These are phyloP conservation scores for Reticulitermes speratus DNA, from an alignment of 1,140 invertebrate genomes.

Conservation along the genomic window DNA sequence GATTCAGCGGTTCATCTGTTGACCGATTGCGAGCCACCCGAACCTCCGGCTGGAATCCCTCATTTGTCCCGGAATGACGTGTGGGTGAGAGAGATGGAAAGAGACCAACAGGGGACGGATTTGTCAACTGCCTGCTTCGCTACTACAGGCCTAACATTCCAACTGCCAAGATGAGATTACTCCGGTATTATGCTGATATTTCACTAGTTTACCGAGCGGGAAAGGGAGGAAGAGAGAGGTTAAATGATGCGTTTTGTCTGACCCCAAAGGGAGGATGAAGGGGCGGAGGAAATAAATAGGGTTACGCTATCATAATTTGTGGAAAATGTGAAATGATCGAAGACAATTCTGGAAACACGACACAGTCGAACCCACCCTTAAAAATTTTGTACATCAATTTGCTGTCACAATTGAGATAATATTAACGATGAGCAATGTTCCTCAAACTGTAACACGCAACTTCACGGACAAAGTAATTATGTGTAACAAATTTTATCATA, in stretches of 20 bases:
- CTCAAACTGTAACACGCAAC: not conserved
- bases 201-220: slow-evolving; percentile 13
- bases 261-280: not conserved
- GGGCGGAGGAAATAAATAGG: not conserved
- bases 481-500: too few relatives aligned
- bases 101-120: slow-evolving; percentile 11
- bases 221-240: not conserved
- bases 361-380: not conserved
- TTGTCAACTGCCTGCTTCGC: slow-evolving; percentile 16
- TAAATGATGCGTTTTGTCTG: slow-evolving; percentile 15
- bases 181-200: slow-evolving; percentile 18
- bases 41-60: slow-evolving; percentile 16
- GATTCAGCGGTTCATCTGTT: slow-evolving; percentile 18
- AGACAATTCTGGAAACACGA: slow-evolving; percentile 5
- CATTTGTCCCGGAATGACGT: slow-evolving; percentile 17
- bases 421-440: not conserved
- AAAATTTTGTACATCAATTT: not conserved
- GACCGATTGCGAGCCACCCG: slow-evolving; percentile 14
- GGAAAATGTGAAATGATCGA: slow-evolving; percentile 12
- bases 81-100: slow-evolving; percentile 17
- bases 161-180: slow-evolving; percentile 18
- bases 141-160: slow-evolving; percentile 1
- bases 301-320: slow-evolving; percentile 19
- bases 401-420: not conserved
- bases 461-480: too few relatives aligned